Evolutionary conservation across 1,140 invertebrate species (phyloP), one percentile per base, ranked within the genome.

Genomic region (Trigoniulus corallinus): DNA sequence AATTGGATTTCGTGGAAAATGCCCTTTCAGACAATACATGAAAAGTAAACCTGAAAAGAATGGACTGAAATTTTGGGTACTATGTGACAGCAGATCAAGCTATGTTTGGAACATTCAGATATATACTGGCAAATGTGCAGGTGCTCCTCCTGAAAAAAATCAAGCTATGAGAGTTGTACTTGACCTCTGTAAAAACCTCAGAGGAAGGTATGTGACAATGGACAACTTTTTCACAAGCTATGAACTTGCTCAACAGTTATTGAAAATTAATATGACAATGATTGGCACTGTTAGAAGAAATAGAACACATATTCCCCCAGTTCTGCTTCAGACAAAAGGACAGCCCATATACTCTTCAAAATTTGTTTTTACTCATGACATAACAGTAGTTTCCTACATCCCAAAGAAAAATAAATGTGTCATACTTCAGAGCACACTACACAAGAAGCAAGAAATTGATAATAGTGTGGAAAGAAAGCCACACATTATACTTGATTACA

Each of bases 1-100:
- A 40, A 47, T 61, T 34, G 52, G 51, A 12, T 61, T 59, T 42
- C n/a, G 56, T 37, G 61, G 57, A 2, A 21, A 53, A 13, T 63
- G 59, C 42, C 39, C 49, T 23, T 43, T 43, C 20, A n/a, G 41
- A 43, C n/a, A 18, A 22, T 43, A 43, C 18, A 43, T 43, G 41
- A 43, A 12, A 18, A 43, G 21, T 21, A 43, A 43, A 18, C 41
- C 41, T 43, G 41, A 10, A 43, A 43, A 43, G 21, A 12, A 43
- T 43, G 41, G 41, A 10, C 21, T 43, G 21, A 43, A 43, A 43
- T n/a, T 43, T 18, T 43, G 41, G 41, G 4, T 22, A 43, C 15
- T 49, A 15, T 13, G 10, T 24, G 25, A 34, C 25, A 13, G 7
- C n/a, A 7, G 12, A 20, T 53, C 7, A 3, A 10, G 10, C 10